These are phyloP conservation scores for Sinosuthora webbiana DNA, from an alignment of 2,113 vertebrate species.

Conservation along the genomic window DNA sequence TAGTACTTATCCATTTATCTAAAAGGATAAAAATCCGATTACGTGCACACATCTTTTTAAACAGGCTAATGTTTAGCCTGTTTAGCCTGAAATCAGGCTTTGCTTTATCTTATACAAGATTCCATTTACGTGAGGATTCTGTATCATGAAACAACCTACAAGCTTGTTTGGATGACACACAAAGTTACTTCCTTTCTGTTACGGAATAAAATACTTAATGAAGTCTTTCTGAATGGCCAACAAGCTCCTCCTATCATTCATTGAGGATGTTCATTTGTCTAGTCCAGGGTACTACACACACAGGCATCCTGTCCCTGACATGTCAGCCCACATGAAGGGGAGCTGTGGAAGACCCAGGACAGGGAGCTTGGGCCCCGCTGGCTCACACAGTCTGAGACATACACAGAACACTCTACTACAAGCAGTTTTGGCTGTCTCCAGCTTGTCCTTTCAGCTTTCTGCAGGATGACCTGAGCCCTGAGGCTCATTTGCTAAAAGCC, in stretches of 20 bases:
- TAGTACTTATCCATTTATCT: background rate
- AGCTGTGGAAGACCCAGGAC: background rate
- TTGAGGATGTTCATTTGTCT: background rate
- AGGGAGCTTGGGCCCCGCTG: accelerated
- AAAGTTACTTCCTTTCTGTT: background rate
- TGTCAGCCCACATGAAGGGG: background rate
- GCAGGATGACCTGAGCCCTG: background rate
- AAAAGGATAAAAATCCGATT: background rate
- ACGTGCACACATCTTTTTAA: background rate
- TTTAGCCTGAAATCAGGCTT: background rate
- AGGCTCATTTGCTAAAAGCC: background rate
- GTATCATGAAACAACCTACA: background rate
- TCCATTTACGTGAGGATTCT: background rate
- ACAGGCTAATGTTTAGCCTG: background rate
- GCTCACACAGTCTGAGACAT: background rate
- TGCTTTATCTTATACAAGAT: background rate
- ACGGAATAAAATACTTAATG: background rate
- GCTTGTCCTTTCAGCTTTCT: background rate
- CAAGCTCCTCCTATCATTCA: background rate
- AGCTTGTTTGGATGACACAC: background rate
- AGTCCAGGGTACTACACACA: background rate
- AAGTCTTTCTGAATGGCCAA: background rate
- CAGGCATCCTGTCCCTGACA: background rate
- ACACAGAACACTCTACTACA: background rate
- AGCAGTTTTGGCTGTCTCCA: background rate